phyloP scores from a whole-genome alignment of 2,797 vertebrate genomes.

The Mustela erminea region DNA sequence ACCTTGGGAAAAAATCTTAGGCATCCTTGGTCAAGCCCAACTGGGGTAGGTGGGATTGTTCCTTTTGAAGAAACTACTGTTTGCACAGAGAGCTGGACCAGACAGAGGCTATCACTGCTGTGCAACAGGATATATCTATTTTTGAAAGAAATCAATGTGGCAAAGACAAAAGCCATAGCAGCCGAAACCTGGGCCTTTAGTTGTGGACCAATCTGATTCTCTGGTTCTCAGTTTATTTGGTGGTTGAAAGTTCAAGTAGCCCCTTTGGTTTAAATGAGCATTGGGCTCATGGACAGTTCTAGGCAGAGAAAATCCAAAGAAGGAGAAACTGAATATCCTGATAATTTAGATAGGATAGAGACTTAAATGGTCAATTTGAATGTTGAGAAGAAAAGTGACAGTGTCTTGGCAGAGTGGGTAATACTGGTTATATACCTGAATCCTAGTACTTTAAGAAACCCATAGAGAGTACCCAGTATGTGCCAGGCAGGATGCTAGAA shows the following conservation, averaged over 20 bases:
- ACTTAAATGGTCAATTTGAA: not conserved
- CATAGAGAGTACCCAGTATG: not conserved
- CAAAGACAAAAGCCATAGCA: not conserved
- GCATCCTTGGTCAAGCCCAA: not conserved
- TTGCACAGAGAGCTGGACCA: not conserved
- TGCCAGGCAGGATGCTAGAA: not conserved
- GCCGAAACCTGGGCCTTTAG: not conserved
- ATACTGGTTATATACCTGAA: not conserved
- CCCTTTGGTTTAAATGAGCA: not conserved
- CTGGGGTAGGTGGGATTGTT: not conserved
- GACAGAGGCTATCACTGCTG: not conserved
- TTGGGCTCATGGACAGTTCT: not conserved
- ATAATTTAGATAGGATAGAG: not conserved
- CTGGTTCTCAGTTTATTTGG: not conserved
- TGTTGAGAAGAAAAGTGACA: not conserved
- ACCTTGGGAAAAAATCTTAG: not conserved
- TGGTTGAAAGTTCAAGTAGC: not conserved
- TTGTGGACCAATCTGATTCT: not conserved
- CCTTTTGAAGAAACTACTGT: not conserved
- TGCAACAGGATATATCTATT: not conserved
- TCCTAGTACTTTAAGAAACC: not conserved
- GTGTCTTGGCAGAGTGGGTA: not conserved
- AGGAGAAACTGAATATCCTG: constrained; percentile 8
- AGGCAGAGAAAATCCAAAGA: not conserved
- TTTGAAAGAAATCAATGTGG: not conserved